These are phyloP conservation scores for Pristionchus arcanus DNA, from an alignment of 2,888 invertebrate species.

Conservation along the genomic window DNA sequence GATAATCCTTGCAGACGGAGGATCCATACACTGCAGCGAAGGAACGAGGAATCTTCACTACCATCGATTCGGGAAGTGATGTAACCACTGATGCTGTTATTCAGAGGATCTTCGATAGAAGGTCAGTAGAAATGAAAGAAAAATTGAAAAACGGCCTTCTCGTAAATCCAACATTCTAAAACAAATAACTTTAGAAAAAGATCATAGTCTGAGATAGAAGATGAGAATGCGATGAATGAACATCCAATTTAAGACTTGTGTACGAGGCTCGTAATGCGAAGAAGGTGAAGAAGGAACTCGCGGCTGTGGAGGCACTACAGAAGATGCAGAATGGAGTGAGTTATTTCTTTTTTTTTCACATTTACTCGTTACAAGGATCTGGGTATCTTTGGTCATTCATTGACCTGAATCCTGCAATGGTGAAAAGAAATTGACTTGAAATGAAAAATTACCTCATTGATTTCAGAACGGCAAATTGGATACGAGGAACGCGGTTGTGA, in stretches of 20 bases:
- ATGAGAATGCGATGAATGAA: too few species aligned
- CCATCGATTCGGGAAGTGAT: constrained; percentile 88
- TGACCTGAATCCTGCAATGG: too few species aligned
- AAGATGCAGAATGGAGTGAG: constrained; percentile 39
- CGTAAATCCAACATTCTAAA: not conserved
- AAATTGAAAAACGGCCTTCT: not conserved
- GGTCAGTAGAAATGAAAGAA: constrained; percentile 80
- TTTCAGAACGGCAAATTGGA: constrained; percentile 26
- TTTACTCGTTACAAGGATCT: not conserved
- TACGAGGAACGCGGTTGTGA: not conserved
- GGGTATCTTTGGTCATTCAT: not conserved
- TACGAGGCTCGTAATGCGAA: constrained; percentile 86
- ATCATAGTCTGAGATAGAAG: too few species aligned
- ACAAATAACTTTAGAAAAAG: too few species aligned
- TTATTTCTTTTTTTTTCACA: not conserved
- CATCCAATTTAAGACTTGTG: constrained; percentile 57
- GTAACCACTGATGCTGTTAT: constrained; percentile 98
- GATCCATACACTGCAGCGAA: constrained; percentile 87
- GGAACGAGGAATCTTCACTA: constrained; percentile 84
- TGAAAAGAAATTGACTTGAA: not conserved
- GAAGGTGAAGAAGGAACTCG: constrained; percentile 91
- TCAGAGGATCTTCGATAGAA: constrained; percentile 93
- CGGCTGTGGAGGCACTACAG: constrained; percentile 68
- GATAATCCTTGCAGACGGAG: not conserved
- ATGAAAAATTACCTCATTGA: not conserved